These are phyloP conservation scores for Lamellibrachia luymesi DNA, from an alignment of 1,140 invertebrate genomes.

Conservation along the genomic window DNA sequence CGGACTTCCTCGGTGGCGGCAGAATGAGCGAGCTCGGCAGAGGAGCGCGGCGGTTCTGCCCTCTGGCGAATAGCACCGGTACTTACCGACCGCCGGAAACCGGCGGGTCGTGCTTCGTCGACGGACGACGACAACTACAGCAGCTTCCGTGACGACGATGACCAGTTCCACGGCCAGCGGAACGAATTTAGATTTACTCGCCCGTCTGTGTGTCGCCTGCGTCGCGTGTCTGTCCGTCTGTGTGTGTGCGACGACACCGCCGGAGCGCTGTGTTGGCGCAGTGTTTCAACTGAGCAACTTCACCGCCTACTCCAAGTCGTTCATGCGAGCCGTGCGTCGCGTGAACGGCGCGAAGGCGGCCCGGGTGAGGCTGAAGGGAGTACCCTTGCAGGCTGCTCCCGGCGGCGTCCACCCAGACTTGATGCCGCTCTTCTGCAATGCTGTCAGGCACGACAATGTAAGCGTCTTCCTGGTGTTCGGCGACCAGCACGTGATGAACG, in stretches of 20 bases:
- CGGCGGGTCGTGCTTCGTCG: neutral
- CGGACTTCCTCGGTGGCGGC: neutral
- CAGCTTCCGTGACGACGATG: neutral
- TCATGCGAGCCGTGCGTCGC: neutral
- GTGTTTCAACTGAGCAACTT: slow-evolving; percentile 9
- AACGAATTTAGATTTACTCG: neutral
- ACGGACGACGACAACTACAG: neutral
- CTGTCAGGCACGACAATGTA: slow-evolving; percentile 11
- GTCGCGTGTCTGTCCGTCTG: slow-evolving; percentile 7
- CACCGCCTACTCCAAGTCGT: neutral
- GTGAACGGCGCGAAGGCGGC: neutral
- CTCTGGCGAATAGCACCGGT: neutral
- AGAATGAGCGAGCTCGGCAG: neutral
- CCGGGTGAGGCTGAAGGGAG: neutral
- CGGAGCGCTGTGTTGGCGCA: neutral
- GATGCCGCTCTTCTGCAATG: slow-evolving; percentile 21
- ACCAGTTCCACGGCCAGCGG: neutral
- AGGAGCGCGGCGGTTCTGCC: neutral
- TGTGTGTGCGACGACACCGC: neutral
- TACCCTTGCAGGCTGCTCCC: neutral
- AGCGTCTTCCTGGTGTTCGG: slow-evolving; percentile 25
- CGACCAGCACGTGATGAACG: slow-evolving; percentile 17
- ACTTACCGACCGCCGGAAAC: neutral
- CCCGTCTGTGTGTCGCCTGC: neutral
- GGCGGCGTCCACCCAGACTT: neutral